phyloP scores from a whole-genome alignment of 2,888 invertebrate species.

The Spicauda simplicius region DNA sequence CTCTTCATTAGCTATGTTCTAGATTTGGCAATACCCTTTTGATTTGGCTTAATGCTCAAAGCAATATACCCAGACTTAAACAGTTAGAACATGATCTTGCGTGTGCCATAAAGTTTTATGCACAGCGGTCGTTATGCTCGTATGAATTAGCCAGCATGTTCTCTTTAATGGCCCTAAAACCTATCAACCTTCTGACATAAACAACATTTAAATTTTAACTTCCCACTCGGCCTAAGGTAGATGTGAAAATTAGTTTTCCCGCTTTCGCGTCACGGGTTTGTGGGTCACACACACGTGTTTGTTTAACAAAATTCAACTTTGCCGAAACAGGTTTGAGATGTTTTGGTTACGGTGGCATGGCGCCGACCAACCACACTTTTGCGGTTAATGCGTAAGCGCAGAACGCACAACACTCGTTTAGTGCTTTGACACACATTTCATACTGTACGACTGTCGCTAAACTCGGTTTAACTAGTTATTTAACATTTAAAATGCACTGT shows the following conservation, averaged over 20 bases:
- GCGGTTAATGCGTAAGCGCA: conserved; percentile 73
- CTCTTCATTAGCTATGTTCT: conserved; percentile 15
- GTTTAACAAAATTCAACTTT: conserved; percentile 72
- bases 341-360: conserved; percentile 58
- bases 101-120: conserved; percentile 28
- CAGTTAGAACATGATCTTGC: conserved; percentile 3
- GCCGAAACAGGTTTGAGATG: conserved; percentile 67
- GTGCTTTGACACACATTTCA: conserved; percentile 75
- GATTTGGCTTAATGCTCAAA: neutral
- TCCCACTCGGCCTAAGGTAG: conserved; percentile 17
- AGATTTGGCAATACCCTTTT: neutral
- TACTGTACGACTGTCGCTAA: conserved; percentile 48
- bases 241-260: conserved; percentile 65
- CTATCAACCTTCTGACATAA: conserved; percentile 4
- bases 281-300: conserved; percentile 65
- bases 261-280: conserved; percentile 65
- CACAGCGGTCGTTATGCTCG: neutral
- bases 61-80: neutral
- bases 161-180: conserved; percentile 7
- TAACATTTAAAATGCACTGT: conserved; percentile 41
- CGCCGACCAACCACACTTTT: conserved; percentile 61
- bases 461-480: conserved; percentile 48
- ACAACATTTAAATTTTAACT: conserved; percentile 13
- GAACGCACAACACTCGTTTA: conserved; percentile 62
- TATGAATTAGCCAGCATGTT: conserved; percentile 2